A percentile compares a stretch with the other conserved stretches of the same genome.
These are phyloP conservation scores for Abscondita cerata DNA, from an alignment of 2,888 invertebrate species.

Conservation along the genomic window DNA sequence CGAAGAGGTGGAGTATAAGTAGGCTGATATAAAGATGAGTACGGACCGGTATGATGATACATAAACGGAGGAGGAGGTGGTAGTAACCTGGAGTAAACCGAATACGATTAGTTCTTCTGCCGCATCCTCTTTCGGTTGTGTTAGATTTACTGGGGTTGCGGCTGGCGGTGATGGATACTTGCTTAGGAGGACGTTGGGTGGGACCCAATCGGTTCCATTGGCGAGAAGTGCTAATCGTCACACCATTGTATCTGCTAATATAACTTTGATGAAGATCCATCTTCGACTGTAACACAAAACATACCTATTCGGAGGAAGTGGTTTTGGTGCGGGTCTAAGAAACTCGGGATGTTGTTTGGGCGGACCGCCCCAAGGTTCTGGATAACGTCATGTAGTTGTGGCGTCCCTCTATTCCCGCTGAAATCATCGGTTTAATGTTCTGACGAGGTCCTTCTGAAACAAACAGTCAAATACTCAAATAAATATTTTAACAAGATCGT, in stretches of 20 bases:
- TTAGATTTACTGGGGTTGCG: conserved; percentile 57
- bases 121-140: conserved; percentile 55
- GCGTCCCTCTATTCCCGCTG: conserved; percentile 73
- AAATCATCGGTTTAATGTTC: conserved; percentile 66
- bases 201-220: conserved; percentile 52
- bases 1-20: conserved; percentile 55
- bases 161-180: conserved; percentile 56
- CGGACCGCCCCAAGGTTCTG: conserved; percentile 67
- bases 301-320: conserved; percentile 64
- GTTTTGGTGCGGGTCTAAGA: conserved; percentile 70
- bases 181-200: conserved; percentile 49
- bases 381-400: conserved; percentile 61
- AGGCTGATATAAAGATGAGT: conserved; percentile 61
- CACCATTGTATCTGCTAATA: conserved; percentile 54
- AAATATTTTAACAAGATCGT: not conserved
- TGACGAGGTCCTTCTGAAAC: conserved; percentile 57
- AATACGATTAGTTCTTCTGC: conserved; percentile 47
- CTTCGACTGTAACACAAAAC: conserved; percentile 22
- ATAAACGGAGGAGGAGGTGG: conserved; percentile 44
- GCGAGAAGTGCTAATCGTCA: conserved; percentile 47
- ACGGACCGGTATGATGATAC: conserved; percentile 49
- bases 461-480: conserved; percentile 54
- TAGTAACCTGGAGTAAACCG: conserved; percentile 51
- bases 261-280: not conserved
- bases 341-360: conserved; percentile 66